Conservation (phyloP, 2,797 vertebrate genomes). For the Siniperca scherzeri region DNA sequence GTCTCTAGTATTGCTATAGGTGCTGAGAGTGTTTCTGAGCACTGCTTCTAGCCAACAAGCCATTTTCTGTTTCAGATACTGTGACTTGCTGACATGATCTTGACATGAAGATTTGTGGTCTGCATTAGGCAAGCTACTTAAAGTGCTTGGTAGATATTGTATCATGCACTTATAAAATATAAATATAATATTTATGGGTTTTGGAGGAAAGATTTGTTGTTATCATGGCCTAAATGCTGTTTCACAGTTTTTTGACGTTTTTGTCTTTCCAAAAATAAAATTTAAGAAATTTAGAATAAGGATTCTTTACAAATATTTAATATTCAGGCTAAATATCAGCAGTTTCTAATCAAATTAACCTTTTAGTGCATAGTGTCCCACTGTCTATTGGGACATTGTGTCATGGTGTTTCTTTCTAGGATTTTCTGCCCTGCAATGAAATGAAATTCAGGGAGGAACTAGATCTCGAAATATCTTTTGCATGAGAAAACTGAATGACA, state of each 20-base stretch:
- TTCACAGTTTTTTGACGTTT: neutral
- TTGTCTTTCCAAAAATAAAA: neutral
- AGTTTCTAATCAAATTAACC: neutral
- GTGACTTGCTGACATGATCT: constrained; percentile 8
- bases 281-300: too few relatives aligned
- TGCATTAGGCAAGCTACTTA: neutral
- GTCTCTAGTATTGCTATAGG: neutral
- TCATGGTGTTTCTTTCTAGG: neutral
- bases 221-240: neutral
- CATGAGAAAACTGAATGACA: constrained; percentile 11
- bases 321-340: neutral
- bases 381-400: neutral
- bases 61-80: neutral
- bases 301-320: neutral
- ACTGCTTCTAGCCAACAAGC: neutral
- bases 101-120: neutral
- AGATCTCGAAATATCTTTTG: constrained; percentile 2
- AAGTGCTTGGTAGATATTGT: neutral
- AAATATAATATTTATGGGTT: neutral
- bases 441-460: neutral
- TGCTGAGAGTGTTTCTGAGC: neutral
- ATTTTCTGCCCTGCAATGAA: neutral
- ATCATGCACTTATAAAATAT: neutral
- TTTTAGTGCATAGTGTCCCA: neutral
- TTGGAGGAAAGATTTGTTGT: neutral